A percentile compares a stretch with the other conserved stretches of the same genome.
These are phyloP conservation scores for Branchipolynoe longqiensis DNA, from an alignment of 2,888 invertebrate genomes.

Conservation along the genomic window DNA sequence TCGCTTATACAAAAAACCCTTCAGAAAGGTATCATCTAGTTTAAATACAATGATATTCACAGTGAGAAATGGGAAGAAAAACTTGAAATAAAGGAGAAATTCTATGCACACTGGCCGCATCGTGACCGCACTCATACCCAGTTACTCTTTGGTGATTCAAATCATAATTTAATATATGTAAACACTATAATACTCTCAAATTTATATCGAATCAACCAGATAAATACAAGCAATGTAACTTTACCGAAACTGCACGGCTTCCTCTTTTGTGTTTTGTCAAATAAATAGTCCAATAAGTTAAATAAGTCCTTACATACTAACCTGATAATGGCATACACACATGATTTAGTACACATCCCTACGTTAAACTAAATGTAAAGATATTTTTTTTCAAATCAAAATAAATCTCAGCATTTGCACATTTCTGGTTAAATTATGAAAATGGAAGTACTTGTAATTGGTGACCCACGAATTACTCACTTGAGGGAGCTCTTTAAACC, in stretches of 20 bases:
- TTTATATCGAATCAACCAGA: constrained; percentile 53
- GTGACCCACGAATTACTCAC: not conserved
- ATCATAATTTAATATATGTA: constrained; percentile 55
- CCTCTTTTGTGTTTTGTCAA: constrained; percentile 27
- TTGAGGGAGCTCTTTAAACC: not conserved
- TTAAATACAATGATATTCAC: constrained; percentile 57
- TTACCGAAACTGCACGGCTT: constrained; percentile 53
- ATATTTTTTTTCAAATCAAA: not conserved
- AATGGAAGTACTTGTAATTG: constrained; percentile 22
- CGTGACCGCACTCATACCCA: constrained; percentile 37
- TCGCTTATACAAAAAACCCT: constrained; percentile 26
- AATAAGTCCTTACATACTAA: constrained; percentile 57
- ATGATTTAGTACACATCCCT: constrained; percentile 51
- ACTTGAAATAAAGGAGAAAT: constrained; percentile 7
- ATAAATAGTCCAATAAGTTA: constrained; percentile 59
- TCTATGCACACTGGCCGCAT: constrained; percentile 28
- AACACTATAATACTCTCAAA: constrained; percentile 55
- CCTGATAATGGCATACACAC: constrained; percentile 45
- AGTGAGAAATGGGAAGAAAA: constrained; percentile 44
- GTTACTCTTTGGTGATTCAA: constrained; percentile 56
- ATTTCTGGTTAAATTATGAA: constrained; percentile 16
- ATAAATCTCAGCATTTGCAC: constrained; percentile 46
- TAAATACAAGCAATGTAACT: constrained; percentile 54
- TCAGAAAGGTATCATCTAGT: constrained; percentile 9
- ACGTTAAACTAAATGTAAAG: constrained; percentile 29